phyloP scores from a whole-genome alignment of 2,797 vertebrate species.

The Borostomias antarcticus region DNA sequence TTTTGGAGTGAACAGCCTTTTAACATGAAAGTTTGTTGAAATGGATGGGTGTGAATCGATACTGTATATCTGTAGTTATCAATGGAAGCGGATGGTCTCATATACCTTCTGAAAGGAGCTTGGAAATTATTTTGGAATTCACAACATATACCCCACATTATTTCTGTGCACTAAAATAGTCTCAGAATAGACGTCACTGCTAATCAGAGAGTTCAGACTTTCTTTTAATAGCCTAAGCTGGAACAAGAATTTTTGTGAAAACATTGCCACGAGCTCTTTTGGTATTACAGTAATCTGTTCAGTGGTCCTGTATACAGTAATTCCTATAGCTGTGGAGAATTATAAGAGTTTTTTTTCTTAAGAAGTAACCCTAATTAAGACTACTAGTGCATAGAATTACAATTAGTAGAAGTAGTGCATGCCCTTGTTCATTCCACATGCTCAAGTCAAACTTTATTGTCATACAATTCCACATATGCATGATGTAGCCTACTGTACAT shows the following conservation, averaged over 20 bases:
- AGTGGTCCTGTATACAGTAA: conserved; percentile 27
- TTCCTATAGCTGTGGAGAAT: conserved; percentile 37
- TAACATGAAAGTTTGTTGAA: too few species aligned
- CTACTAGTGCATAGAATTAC: conserved; percentile 37
- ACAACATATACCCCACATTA: conserved; percentile 23
- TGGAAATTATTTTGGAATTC: background rate
- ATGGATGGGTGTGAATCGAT: too few species aligned
- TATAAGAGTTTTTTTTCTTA: conserved; percentile 36
- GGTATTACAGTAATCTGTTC: conserved; percentile 38
- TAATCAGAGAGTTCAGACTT: conserved; percentile 60
- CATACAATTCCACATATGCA: too few species aligned
- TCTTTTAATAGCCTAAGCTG: conserved; percentile 52
- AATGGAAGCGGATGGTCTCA: too few species aligned
- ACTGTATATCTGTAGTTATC: too few species aligned
- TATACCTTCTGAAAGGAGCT: background rate
- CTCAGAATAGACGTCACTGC: conserved; percentile 51
- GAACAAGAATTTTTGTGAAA: conserved; percentile 44
- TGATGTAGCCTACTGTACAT: too few species aligned
- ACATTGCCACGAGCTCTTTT: conserved; percentile 40
- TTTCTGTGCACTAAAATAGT: conserved; percentile 46
- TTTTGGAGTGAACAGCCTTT: too few species aligned
- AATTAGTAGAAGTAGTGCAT: too few species aligned
- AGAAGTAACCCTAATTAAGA: conserved; percentile 46
- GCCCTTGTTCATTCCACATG: background rate
- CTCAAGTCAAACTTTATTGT: too few species aligned